Base-by-base conservation (phyloP, 2,113 vertebrate species). In the Salvelinus sp. region DNA sequence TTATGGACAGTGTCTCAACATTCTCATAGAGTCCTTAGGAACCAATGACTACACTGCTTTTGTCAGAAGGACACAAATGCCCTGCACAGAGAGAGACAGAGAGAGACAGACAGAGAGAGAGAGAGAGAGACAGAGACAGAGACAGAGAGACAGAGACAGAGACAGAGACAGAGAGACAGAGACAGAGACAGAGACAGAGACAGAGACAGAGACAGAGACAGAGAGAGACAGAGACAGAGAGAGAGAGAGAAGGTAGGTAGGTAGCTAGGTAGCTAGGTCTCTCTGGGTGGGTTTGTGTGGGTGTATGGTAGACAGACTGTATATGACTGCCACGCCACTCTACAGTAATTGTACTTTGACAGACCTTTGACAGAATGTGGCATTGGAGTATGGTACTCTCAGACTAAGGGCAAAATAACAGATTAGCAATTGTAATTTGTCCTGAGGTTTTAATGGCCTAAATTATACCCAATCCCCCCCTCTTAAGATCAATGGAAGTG, bases 391-490 rank as follows among this genome's bases (percentile, higher is more conserved):
- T 60, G 68, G 80, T 77, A 74, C 57, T 0, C 47, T 38, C 76
- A 77, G 79, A 81, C 79, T 23, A 79, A 88, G 86, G 86, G 81
- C 85, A 89, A 64, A 93, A 91, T 90, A 90, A 91, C 89, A 91
- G 90, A 92, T 91, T 91, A 90, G 83, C 86, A 74, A 78, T 79
- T 87, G 76, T 90, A 92, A 93, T 93, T 91, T 91, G 89, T 92
- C 88, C 82, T 88, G 87, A 89, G 87, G 86, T 91, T 92, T 90
- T 89, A 93, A 91, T 88, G 91, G 86, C 77, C 47, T 30, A 82
- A 85, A 90, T 88, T 86, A 86, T 83, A 80, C 18, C 69, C 88
- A 79, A 72, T 10, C 38, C 38, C 38, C 38, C 9, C 38, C 81
- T 72, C 78, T 86, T 82, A 88, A 10, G 80, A 90, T 89, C 88